Conservation (phyloP, 2,113 vertebrate species). For the Gila orcuttii region DNA sequence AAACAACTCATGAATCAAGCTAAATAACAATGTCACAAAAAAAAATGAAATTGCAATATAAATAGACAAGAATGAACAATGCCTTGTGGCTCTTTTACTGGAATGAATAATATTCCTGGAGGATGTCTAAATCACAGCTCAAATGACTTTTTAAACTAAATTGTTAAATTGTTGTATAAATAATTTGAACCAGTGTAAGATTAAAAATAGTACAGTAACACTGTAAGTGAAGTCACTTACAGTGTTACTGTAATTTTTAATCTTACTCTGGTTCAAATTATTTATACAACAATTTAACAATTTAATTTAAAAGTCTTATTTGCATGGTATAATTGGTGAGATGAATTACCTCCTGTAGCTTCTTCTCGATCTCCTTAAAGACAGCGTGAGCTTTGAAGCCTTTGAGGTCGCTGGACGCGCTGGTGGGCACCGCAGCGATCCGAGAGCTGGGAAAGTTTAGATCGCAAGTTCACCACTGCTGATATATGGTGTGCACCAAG, state of each 20-base stretch:
- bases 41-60: too few relatives aligned
- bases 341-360: constrained; percentile 82
- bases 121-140: too few relatives aligned
- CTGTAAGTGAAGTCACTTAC: neutral
- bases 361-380: constrained; percentile 94
- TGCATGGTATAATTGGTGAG: neutral
- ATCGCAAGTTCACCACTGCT: neutral
- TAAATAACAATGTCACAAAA: too few relatives aligned
- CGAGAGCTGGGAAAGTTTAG: constrained; percentile 63
- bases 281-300: too few relatives aligned
- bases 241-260: neutral
- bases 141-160: too few relatives aligned
- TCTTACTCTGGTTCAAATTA: neutral
- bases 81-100: too few relatives aligned
- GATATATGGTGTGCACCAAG: neutral
- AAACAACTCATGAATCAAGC: too few relatives aligned
- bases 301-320: neutral
- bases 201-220: neutral
- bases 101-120: too few relatives aligned
- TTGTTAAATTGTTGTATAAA: too few relatives aligned
- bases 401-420: constrained; percentile 71
- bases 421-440: constrained; percentile 76
- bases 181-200: neutral
- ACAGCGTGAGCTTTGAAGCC: constrained; percentile 85
- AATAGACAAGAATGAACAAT: too few relatives aligned